Percentiles rank a stretch among this genome's conserved stretches.
Evolutionary conservation across 2,113 vertebrate genomes (phyloP).

Genomic region (Toxotes chatareus): DNA sequence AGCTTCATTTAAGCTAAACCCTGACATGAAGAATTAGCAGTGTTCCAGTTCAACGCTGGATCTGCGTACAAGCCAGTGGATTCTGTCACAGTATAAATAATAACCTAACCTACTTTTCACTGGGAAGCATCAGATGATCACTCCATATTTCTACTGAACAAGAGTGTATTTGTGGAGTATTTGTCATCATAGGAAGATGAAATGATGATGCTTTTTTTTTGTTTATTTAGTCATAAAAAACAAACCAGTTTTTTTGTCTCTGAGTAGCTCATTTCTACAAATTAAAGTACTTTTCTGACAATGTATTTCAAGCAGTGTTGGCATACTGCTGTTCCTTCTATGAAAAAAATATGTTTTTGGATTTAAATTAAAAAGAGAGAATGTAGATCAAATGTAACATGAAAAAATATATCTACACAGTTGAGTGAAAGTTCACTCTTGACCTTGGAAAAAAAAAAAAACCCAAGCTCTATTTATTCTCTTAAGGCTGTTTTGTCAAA

Average conservation of each 20-base stretch:
- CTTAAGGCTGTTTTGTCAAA: not conserved
- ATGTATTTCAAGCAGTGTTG: slow-evolving; percentile 16
- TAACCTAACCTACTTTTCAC: slow-evolving; percentile 49
- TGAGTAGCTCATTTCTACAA: slow-evolving; percentile 13
- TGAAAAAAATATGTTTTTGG: not conserved
- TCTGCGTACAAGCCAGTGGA: slow-evolving; percentile 32
- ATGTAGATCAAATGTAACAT: not conserved
- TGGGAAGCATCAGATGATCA: slow-evolving; percentile 47
- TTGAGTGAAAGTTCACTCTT: not conserved
- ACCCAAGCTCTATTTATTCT: not conserved
- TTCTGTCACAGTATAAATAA: slow-evolving; percentile 39
- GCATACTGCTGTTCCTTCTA: not conserved
- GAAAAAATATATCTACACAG: not conserved
- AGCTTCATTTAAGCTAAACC: slow-evolving; percentile 34
- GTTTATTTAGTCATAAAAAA: slow-evolving; percentile 45
- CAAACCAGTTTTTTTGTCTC: not conserved
- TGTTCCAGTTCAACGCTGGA: slow-evolving; percentile 24
- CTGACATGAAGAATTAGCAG: slow-evolving; percentile 51
- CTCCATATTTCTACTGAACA: slow-evolving; percentile 27
- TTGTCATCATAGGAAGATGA: slow-evolving; percentile 37
- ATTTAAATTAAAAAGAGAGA: not conserved
- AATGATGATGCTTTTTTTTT: slow-evolving; percentile 17
- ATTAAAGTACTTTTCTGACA: slow-evolving; percentile 32
- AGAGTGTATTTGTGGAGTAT: slow-evolving; percentile 6
- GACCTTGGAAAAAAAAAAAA: not conserved